These are phyloP conservation scores for Propithecus perrieri DNA, from an alignment of 2,797 vertebrate species.

Conservation along the genomic window DNA sequence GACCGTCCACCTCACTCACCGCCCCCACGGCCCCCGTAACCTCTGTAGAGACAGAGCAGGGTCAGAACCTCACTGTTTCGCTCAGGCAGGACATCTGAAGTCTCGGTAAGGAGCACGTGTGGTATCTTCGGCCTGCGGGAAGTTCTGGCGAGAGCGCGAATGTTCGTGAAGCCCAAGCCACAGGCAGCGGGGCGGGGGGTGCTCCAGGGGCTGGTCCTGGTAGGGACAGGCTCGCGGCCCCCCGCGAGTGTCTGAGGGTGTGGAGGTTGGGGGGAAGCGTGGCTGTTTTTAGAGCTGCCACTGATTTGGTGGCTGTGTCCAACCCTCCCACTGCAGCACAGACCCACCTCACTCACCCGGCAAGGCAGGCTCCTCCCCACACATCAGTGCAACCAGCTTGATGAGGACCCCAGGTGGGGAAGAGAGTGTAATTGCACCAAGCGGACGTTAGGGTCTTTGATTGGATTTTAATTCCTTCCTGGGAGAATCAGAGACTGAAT, in stretches of 20 bases:
- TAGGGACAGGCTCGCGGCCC: not conserved
- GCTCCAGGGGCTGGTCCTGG: not conserved
- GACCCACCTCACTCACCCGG: not conserved
- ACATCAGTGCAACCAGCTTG: rapidly evolving
- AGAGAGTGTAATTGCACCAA: not conserved
- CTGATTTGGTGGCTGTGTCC: not conserved
- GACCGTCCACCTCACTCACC: not conserved
- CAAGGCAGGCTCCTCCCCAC: not conserved
- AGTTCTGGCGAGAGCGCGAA: not conserved
- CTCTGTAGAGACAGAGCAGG: not conserved
- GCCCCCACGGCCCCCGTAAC: not conserved
- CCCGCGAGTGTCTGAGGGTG: not conserved
- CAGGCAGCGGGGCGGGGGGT: not conserved
- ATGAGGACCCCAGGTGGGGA: no score
- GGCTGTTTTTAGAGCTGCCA: not conserved
- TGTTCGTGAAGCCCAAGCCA: not conserved
- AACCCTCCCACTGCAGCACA: not conserved
- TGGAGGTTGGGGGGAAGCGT: no score
- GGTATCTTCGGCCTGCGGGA: not conserved
- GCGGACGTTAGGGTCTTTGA: not conserved
- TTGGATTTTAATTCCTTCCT: not conserved
- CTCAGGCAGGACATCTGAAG: no score
- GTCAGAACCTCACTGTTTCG: no score
- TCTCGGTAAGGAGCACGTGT: not conserved
- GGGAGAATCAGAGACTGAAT: not conserved